These are phyloP conservation scores for Drosophila busckii DNA, from an alignment of 1,140 invertebrate species.

Conservation along the genomic window DNA sequence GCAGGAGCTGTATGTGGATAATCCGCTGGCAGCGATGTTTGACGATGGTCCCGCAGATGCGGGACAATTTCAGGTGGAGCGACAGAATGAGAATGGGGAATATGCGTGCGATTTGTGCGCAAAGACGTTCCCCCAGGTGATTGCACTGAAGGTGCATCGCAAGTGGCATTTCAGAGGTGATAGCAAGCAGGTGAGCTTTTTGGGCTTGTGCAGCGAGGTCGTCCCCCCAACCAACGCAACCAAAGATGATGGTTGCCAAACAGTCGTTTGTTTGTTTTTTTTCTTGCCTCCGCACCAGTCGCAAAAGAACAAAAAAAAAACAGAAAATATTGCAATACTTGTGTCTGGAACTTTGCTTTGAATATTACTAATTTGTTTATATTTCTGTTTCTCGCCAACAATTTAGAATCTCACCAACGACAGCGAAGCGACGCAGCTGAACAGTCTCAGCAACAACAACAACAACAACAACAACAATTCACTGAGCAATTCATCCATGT, in stretches of 20 bases:
- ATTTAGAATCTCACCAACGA: constrained; percentile 66
- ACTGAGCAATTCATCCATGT: constrained; percentile 50
- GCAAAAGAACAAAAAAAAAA: constrained; percentile 63
- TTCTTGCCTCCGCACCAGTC: constrained; percentile 77
- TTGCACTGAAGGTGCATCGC: constrained; percentile 78
- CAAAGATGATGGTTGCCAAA: constrained; percentile 3
- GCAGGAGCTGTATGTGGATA: constrained; percentile 71
- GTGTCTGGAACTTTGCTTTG: constrained; percentile 12
- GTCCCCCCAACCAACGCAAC: not conserved
- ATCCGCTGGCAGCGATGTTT: constrained; percentile 76
- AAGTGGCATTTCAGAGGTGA: constrained; percentile 79
- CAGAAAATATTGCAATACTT: constrained; percentile 16
- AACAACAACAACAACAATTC: constrained; percentile 59
- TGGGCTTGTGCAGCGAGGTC: constrained; percentile 78
- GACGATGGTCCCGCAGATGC: constrained; percentile 73
- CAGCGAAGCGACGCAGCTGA: constrained; percentile 69
- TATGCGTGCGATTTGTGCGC: constrained; percentile 78
- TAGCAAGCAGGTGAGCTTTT: constrained; percentile 79
- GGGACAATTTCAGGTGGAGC: constrained; percentile 71
- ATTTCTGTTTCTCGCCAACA: not conserved
- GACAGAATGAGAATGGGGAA: constrained; percentile 75
- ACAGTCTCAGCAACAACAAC: constrained; percentile 47
- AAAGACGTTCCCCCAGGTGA: constrained; percentile 77
- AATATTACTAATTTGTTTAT: not conserved
- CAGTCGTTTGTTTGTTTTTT: constrained; percentile 34